These are phyloP conservation scores for Camponotus pennsylvanicus DNA, from an alignment of 1,140 invertebrate genomes.

Conservation along the genomic window DNA sequence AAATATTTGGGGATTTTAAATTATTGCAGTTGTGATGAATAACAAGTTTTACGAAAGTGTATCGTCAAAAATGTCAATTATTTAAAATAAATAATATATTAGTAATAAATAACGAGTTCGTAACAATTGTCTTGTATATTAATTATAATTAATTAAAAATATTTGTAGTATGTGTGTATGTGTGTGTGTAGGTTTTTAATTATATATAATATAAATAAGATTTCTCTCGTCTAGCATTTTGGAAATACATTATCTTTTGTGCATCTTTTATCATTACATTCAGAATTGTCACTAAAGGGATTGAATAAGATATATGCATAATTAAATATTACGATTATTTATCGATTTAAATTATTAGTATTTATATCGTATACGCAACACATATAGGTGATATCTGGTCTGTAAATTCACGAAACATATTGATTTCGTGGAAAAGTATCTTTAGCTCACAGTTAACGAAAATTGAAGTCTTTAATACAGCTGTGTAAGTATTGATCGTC, in stretches of 20 bases:
- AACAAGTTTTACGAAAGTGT: neutral
- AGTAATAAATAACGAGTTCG: neutral
- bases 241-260: neutral
- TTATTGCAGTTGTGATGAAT: neutral
- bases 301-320: neutral
- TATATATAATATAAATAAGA: neutral
- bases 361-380: neutral
- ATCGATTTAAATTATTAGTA: slow-evolving; percentile 23
- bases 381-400: neutral
- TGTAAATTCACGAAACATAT: slow-evolving; percentile 1
- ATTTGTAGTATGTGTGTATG: no score
- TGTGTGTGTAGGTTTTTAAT: neutral
- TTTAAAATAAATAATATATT: neutral
- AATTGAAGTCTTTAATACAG: slow-evolving; percentile 10
- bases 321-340: slow-evolving; percentile 21
- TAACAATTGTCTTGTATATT: neutral
- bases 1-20: neutral
- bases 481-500: slow-evolving; percentile 48
- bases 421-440: slow-evolving; percentile 9
- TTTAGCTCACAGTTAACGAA: neutral
- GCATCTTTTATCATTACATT: neutral
- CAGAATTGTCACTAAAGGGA: neutral
- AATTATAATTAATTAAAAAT: neutral
- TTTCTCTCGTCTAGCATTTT: neutral
- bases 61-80: neutral